Conservation (phyloP, 2,797 vertebrate species). For the Myiotriccus ornatus region DNA sequence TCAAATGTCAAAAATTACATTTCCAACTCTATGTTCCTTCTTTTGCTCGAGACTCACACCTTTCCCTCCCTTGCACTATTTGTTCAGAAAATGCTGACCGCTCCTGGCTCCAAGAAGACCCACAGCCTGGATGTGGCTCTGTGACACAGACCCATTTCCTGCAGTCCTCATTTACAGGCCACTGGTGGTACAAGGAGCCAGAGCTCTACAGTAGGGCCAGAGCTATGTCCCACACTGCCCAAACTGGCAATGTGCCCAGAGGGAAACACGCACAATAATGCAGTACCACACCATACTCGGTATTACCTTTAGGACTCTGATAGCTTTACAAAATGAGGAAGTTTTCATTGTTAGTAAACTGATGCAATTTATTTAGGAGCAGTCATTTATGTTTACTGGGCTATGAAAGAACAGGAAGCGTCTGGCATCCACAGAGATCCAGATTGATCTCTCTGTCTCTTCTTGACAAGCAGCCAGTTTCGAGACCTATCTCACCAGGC, state of each 20-base stretch:
- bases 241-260: not conserved
- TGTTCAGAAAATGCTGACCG: not conserved
- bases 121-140: not conserved
- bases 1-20: not conserved
- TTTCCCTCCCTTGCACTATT: not conserved
- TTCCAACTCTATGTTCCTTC: not conserved
- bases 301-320: not conserved
- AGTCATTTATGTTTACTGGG: slow-evolving; percentile 61
- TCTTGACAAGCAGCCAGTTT: slow-evolving; percentile 56
- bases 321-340: slow-evolving; percentile 9
- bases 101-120: not conserved
- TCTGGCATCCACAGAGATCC: slow-evolving; percentile 60
- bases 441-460: slow-evolving; percentile 59
- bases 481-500: slow-evolving; percentile 17
- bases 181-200: not conserved
- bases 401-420: slow-evolving; percentile 58
- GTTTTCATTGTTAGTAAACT: slow-evolving; percentile 50
- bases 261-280: fast-evolving
- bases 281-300: not conserved
- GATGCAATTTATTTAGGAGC: slow-evolving; percentile 51
- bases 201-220: not conserved
- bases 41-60: not conserved
- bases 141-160: not conserved
- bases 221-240: not conserved
- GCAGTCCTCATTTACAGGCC: not conserved